phyloP scores from a whole-genome alignment of 2,888 invertebrate species.

The Trisateles emortualis region DNA sequence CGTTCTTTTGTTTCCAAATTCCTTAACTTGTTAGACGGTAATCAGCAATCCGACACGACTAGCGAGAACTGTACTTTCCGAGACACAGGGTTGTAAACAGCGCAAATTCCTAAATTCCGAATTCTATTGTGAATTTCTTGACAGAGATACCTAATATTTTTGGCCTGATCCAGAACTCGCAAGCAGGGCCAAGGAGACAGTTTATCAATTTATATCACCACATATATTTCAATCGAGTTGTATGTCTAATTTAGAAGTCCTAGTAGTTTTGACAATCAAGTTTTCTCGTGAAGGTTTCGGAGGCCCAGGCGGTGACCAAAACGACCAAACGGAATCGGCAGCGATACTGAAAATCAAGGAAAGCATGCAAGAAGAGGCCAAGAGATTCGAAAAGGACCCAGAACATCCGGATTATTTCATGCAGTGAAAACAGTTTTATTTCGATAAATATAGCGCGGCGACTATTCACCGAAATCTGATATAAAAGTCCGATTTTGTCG shows the following conservation, averaged over 20 bases:
- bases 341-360: slow-evolving; percentile 99
- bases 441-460: slow-evolving; percentile 23
- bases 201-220: not conserved
- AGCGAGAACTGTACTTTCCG: no score
- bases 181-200: no score
- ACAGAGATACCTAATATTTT: no score
- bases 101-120: no score
- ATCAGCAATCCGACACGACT: no score
- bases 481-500: slow-evolving; percentile 14
- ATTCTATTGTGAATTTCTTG: no score
- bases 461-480: slow-evolving; percentile 46
- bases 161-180: no score
- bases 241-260: slow-evolving; percentile 19
- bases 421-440: slow-evolving; percentile 90
- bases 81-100: no score
- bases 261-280: slow-evolving; percentile 29
- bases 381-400: slow-evolving; percentile 99
- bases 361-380: slow-evolving; percentile 99
- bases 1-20: no score
- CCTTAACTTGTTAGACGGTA: no score
- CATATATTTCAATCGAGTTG: slow-evolving; percentile 17
- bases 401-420: slow-evolving; percentile 99
- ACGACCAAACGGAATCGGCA: slow-evolving; percentile 98
- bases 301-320: slow-evolving; percentile 85
- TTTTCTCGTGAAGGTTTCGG: slow-evolving; percentile 73